These are phyloP conservation scores for Cerastis rubricosa DNA, from an alignment of 2,888 invertebrate genomes.

Conservation along the genomic window DNA sequence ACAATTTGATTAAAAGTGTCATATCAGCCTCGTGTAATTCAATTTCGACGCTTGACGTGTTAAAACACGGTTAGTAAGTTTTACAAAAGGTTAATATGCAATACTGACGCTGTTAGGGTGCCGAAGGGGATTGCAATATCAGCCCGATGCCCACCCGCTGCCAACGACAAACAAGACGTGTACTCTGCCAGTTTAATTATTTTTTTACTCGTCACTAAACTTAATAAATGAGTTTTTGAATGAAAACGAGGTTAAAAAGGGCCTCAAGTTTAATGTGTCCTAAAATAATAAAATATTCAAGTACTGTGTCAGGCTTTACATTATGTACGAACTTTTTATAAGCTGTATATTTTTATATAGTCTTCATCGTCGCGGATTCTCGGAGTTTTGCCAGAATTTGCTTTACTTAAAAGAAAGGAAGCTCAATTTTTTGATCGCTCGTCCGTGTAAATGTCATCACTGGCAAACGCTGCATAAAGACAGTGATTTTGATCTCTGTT, in stretches of 20 bases:
- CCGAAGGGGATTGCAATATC: constrained; percentile 75
- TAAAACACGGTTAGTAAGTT: constrained; percentile 48
- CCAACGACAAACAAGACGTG: constrained; percentile 71
- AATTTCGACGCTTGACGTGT: constrained; percentile 42
- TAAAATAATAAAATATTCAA: constrained; percentile 54
- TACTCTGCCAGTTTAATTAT: constrained; percentile 69
- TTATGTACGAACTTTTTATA: constrained; percentile 53
- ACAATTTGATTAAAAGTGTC: constrained; percentile 25
- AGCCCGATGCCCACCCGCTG: constrained; percentile 58
- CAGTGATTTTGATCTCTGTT: constrained; percentile 25
- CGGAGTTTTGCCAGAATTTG: constrained; percentile 54
- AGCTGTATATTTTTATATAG: constrained; percentile 51
- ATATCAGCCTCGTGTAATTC: constrained; percentile 26
- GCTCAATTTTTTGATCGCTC: constrained; percentile 37
- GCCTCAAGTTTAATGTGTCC: constrained; percentile 39
- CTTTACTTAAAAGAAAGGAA: constrained; percentile 43
- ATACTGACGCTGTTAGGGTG: constrained; percentile 65
- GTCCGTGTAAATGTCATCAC: constrained; percentile 30
- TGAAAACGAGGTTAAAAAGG: constrained; percentile 46
- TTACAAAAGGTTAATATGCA: constrained; percentile 67
- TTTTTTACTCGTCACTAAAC: constrained; percentile 63
- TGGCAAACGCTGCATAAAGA: constrained; percentile 11
- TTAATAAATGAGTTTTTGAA: constrained; percentile 62
- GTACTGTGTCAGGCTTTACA: constrained; percentile 34
- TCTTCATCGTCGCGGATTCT: constrained; percentile 45